Percentiles rank a stretch among this genome's conserved stretches.
phyloP scores from a whole-genome alignment of 2,113 vertebrate genomes.

The Dryoscopus gambensis region DNA sequence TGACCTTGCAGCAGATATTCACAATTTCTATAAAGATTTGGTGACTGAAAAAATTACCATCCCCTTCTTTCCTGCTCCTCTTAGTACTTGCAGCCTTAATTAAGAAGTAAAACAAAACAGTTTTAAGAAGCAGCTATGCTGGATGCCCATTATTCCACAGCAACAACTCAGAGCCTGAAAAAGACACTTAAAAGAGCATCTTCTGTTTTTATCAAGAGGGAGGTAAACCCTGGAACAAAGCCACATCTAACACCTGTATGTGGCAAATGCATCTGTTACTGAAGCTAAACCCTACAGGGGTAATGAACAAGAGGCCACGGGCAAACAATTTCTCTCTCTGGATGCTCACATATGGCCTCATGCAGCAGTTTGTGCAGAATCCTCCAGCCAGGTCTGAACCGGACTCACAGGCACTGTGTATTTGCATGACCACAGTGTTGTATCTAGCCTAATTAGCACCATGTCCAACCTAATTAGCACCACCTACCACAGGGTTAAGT shows the following conservation, averaged over 20 bases:
- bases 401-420: neutral
- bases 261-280: conserved; percentile 7
- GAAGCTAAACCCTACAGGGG: neutral
- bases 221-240: neutral
- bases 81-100: neutral
- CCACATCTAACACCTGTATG: neutral
- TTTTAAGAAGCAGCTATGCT: neutral
- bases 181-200: neutral
- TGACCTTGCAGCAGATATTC: neutral
- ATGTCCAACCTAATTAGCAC: conserved; percentile 34
- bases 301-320: neutral
- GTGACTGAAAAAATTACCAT: neutral
- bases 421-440: neutral
- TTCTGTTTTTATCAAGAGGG: neutral
- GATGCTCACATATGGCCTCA: neutral
- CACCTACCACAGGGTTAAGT: conserved; percentile 40
- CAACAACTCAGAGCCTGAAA: neutral
- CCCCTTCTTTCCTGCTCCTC: neutral
- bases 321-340: neutral
- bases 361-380: neutral
- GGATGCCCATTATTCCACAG: neutral
- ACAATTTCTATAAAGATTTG: neutral
- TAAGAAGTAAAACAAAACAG: neutral
- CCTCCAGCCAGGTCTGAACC: neutral
- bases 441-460: conserved; percentile 29